These are phyloP conservation scores for Tetramorium alpestre DNA, from an alignment of 1,140 invertebrate species.

Conservation along the genomic window DNA sequence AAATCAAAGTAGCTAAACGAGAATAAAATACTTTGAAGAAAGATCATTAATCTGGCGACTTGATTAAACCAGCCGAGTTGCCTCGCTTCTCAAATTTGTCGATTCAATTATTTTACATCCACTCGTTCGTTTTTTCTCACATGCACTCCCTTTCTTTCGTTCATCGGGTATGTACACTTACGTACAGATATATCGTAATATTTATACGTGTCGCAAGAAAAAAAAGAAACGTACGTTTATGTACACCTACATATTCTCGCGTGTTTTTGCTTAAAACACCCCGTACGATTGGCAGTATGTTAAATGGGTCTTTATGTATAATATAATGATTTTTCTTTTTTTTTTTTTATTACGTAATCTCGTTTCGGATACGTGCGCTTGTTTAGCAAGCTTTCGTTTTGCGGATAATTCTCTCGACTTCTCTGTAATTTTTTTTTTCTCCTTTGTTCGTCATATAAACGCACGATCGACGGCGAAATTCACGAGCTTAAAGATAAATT, in stretches of 20 bases:
- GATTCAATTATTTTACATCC: not conserved
- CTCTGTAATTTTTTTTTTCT: not conserved
- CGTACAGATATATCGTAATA: conserved; percentile 65
- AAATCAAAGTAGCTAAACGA: not conserved
- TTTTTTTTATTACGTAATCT: conserved; percentile 43
- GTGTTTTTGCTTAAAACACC: conserved; percentile 67
- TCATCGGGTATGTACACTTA: conserved; percentile 75
- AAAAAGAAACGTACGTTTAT: conserved; percentile 64
- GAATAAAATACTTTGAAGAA: not conserved
- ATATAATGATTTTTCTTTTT: conserved; percentile 39
- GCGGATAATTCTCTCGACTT: not conserved
- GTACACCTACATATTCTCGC: conserved; percentile 70
- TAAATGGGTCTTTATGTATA: conserved; percentile 70
- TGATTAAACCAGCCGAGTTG: conserved; percentile 3
- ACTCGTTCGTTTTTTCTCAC: conserved; percentile 5
- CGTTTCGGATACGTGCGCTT: conserved; percentile 59
- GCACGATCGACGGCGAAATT: conserved; percentile 4
- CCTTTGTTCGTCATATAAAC: conserved; percentile 31
- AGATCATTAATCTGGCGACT: not conserved
- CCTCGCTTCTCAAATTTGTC: conserved; percentile 21
- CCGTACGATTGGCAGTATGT: conserved; percentile 82
- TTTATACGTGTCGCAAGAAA: conserved; percentile 65
- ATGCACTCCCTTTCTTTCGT: not conserved
- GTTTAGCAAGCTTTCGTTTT: conserved; percentile 38
- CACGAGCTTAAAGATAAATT: conserved; percentile 31